Percentiles rank a stretch among this genome's conserved stretches.
Conservation (phyloP, 2,797 vertebrate genomes). For the Melanotaenia trifasciata region DNA sequence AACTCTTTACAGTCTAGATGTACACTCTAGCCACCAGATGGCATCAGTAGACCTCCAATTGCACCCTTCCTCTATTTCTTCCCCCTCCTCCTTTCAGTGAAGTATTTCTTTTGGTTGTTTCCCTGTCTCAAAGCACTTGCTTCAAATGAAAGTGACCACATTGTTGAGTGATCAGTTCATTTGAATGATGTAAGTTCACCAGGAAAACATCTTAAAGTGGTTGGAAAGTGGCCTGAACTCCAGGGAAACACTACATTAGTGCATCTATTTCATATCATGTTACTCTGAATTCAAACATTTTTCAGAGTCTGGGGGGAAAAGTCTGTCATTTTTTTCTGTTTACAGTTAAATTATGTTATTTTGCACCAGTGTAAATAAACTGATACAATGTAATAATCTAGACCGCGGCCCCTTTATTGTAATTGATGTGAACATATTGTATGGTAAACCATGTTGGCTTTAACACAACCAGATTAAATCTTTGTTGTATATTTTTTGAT, state of each 20-base stretch:
- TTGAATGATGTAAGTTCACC: not conserved
- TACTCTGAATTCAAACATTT: not conserved
- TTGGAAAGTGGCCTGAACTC: not conserved
- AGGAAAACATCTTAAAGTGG: not conserved
- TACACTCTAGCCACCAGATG: conserved; percentile 57
- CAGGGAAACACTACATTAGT: not conserved
- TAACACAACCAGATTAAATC: too few species aligned
- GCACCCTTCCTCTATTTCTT: not conserved
- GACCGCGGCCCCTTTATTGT: not conserved
- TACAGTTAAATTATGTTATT: not conserved
- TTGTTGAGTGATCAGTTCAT: not conserved
- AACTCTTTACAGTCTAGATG: not conserved
- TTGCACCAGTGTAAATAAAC: not conserved
- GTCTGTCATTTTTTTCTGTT: not conserved
- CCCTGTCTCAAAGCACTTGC: not conserved
- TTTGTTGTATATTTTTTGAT: not conserved
- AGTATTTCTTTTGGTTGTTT: not conserved
- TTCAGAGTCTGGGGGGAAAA: too few species aligned
- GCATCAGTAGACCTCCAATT: conserved; percentile 29
- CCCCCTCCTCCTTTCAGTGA: not conserved
- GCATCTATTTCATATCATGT: not conserved
- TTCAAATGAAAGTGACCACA: not conserved
- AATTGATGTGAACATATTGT: not conserved
- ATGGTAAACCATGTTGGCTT: not conserved
- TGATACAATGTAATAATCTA: not conserved